Conservation (phyloP, 2,113 vertebrate species). For the Toxotes chatareus region DNA sequence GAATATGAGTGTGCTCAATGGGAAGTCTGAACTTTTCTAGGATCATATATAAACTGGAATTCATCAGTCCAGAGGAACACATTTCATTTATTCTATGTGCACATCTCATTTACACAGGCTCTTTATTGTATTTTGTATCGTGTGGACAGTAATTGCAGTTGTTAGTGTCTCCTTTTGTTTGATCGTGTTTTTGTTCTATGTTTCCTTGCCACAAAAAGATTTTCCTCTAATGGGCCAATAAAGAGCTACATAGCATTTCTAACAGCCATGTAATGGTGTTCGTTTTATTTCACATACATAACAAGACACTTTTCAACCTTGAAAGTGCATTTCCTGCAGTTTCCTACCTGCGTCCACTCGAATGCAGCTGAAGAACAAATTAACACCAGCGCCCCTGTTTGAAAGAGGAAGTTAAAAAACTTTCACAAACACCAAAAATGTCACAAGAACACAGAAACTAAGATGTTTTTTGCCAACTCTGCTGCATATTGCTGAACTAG, state of each 20-base stretch:
- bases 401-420: conserved; percentile 45
- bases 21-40: no score
- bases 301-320: not conserved
- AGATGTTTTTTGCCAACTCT: not conserved
- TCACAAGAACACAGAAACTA: not conserved
- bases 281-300: not conserved
- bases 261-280: not conserved
- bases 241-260: not conserved
- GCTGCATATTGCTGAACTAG: no score
- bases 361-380: conserved; percentile 84
- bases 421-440: conserved; percentile 8
- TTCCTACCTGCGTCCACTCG: conserved; percentile 76
- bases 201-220: no score
- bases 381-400: conserved; percentile 80
- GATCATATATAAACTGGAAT: no score
- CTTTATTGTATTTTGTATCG: not conserved
- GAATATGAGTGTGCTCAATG: no score
- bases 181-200: not conserved
- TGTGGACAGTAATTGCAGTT: not conserved
- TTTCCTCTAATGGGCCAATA: not conserved
- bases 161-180: not conserved
- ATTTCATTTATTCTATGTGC: no score
- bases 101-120: not conserved
- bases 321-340: not conserved
- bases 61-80: not conserved